A percentile compares a stretch with the other conserved stretches of the same genome.
Evolutionary conservation across 1,140 invertebrate genomes (phyloP).

Genomic region (Hirudo medicinalis): DNA sequence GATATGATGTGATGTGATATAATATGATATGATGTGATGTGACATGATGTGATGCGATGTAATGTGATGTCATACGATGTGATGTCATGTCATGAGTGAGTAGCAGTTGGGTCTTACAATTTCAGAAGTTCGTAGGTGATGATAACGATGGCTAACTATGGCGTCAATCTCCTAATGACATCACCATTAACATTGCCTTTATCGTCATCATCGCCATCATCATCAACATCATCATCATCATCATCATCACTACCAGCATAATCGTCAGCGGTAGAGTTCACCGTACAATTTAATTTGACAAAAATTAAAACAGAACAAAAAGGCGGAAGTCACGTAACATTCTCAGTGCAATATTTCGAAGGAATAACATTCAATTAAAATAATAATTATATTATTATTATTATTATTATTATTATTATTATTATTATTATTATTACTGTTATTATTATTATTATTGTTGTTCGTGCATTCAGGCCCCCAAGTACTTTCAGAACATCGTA

Average conservation of each 20-base stretch:
- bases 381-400: background rate
- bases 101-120: too few species aligned
- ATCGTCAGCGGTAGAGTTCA: background rate
- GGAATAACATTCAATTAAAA: background rate
- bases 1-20: constrained; percentile 3
- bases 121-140: too few species aligned
- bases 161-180: background rate
- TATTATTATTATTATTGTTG: background rate
- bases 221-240: constrained; percentile 1
- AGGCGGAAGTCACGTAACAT: background rate
- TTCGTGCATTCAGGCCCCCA: background rate
- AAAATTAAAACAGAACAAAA: too few species aligned
- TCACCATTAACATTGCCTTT: background rate
- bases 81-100: too few species aligned
- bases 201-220: background rate
- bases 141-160: too few species aligned
- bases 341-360: background rate
- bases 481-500: background rate
- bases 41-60: constrained; percentile 14
- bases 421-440: background rate
- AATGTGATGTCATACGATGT: constrained; percentile 8
- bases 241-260: background rate
- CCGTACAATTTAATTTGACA: background rate
- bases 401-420: background rate
- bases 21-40: constrained; percentile 7